Base-by-base conservation (phyloP, 2,888 invertebrate genomes). In the Caenorhabditis sp. region DNA sequence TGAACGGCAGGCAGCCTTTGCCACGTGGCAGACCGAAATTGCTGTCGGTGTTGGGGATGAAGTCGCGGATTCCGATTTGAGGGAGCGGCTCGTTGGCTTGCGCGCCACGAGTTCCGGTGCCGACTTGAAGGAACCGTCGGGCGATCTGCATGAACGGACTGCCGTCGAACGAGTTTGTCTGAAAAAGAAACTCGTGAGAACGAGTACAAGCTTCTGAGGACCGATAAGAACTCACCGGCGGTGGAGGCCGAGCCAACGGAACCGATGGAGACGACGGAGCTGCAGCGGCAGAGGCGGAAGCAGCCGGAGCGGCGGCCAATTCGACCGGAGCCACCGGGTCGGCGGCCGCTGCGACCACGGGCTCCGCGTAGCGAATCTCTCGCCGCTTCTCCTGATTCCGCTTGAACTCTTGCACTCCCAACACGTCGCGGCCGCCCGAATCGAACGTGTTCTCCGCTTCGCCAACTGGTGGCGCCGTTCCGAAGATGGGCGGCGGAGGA, bases 1-100 rank as follows among this genome's bases (percentile, higher is more conserved):
- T 77, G 72, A 88, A 88, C 8, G 88, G 88, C 9, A 88, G 80
- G 68, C 88, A 88, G 8, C 88, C 87, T 68, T 85, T 82, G 15
- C 88, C 88, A 48, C 82, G 83, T 26, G 82, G 83, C 37, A 88
- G 52, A 1, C 88, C 88, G 55, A 88, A 88, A 66, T 88, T 88
- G 17, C 76, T 74, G 24, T 79, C 79, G 7, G 86, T 83, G 8
- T 82, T 82, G 1, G 88, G 84, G 17, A 87, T 53, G 22, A 88
- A 72, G 55, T 88, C 86, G 15, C 79, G 75, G 20, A 87, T 80
- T 30, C 75, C 75, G 24, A 79, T 61, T 50, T 75, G 75, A 1
- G 78, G 74, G 8, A 78, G 53, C 11, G 48, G 65, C 37, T 65
- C 76, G n/a, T n/a, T n/a, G n/a, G n/a, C n/a, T n/a, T n/a, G n/a